These are phyloP conservation scores for Epizoanthus rinbou DNA, from an alignment of 92 coral and sea anemone species.

Conservation along the genomic window DNA sequence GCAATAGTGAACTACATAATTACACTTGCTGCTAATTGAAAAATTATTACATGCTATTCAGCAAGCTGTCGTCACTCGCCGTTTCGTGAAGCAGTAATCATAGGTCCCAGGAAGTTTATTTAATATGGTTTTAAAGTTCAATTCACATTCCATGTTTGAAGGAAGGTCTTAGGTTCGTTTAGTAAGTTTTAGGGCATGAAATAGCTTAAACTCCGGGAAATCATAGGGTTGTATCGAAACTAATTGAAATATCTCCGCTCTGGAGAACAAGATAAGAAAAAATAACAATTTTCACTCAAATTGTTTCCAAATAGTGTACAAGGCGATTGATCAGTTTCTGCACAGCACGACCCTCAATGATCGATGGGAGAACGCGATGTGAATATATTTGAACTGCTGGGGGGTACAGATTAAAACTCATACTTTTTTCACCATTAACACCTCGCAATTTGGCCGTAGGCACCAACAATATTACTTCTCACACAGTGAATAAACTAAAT, in stretches of 20 bases:
- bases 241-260: background rate
- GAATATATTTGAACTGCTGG: constrained; percentile 10
- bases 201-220: background rate
- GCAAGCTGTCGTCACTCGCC: constrained; percentile 59
- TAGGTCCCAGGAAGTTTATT: constrained; percentile 28
- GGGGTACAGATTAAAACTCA: constrained; percentile 30
- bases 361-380: constrained; percentile 11
- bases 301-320: constrained; percentile 25
- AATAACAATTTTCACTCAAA: background rate
- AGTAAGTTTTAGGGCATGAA: background rate
- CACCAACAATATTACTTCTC: background rate
- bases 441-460: constrained; percentile 27
- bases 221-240: background rate
- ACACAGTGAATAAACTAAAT: background rate
- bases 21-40: constrained; percentile 31
- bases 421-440: constrained; percentile 37
- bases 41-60: constrained; percentile 63
- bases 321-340: background rate
- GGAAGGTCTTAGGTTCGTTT: background rate
- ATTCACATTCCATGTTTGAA: constrained; percentile 21
- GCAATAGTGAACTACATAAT: background rate
- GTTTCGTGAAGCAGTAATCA: constrained; percentile 34
- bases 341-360: constrained; percentile 14
- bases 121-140: constrained; percentile 37
- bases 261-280: background rate